phyloP scores from a whole-genome alignment of 2,888 invertebrate species.

The Dryobota labecula region DNA sequence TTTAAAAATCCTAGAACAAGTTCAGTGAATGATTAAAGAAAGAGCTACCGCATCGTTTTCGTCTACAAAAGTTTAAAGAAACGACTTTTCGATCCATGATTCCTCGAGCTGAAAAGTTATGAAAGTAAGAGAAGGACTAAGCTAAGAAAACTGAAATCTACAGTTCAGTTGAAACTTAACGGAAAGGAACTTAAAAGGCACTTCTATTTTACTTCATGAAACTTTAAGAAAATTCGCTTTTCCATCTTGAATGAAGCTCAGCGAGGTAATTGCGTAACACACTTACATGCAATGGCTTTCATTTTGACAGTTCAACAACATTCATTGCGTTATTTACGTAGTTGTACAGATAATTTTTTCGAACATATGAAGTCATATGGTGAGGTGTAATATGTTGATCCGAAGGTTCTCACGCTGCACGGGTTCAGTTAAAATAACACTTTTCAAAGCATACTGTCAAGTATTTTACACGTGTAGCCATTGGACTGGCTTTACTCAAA shows the following conservation, averaged over 20 bases:
- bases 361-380: too few relatives aligned
- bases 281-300: too few relatives aligned
- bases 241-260: background rate
- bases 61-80: conserved; percentile 17
- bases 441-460: too few relatives aligned
- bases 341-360: too few relatives aligned
- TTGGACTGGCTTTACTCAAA: too few relatives aligned
- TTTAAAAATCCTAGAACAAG: background rate
- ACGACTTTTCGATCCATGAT: conserved; percentile 28
- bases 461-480: too few relatives aligned
- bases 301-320: too few relatives aligned
- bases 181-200: conserved; percentile 19
- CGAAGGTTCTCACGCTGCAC: too few relatives aligned
- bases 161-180: conserved; percentile 35
- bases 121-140: conserved; percentile 18
- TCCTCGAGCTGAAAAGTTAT: conserved; percentile 29
- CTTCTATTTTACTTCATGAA: conserved; percentile 18
- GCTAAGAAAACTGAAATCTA: conserved; percentile 30
- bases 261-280: too few relatives aligned
- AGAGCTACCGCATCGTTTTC: conserved; percentile 9
- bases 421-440: too few relatives aligned
- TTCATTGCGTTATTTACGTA: too few relatives aligned
- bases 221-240: background rate
- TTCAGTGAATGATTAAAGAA: background rate
- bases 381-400: too few relatives aligned